Evolutionary conservation across 2,888 invertebrate species (phyloP), one percentile per base, ranked within the genome.

Genomic region (Campoplex capitator): DNA sequence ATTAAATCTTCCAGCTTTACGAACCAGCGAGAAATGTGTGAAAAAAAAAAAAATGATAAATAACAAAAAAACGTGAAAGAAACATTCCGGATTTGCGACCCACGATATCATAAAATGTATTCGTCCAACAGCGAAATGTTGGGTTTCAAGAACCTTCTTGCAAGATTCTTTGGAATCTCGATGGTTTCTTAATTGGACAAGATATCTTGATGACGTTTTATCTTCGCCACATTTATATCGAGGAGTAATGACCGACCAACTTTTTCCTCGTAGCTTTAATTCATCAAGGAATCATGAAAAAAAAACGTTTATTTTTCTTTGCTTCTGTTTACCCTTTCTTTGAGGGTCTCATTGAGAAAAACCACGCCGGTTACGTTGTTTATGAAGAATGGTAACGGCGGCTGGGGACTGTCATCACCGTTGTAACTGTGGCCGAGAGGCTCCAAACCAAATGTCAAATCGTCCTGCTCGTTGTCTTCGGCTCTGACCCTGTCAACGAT

Each of bases 341-440:
- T 94, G 51, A 98, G 95, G 0, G 97, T 97, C 92, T 98, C 97
- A 91, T 98, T 98, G 74, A 98, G 96, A 91, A 96, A 97, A 77
- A 98, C 97, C 7, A 96, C 96, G 48, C 98, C 98, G 0, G 97
- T 97, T 4, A 95, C 95, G 56, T 96, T 96, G 94, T 98, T 96
- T 87, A 98, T 98, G 68, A 95, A 95, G 93, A 98, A 98, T 1
- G 98, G 98, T 35, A 97, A 95, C 6, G 96, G 96, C 51, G 92
- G 91, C 76, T 91, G 92, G 11, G 91, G 91, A 13, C 91, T 91
- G 45, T 91, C 90, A 62, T 93, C 92, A 7, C 92, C 91, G 35
- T 92, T 91, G 82, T 90, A 92, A 76, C 94, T 93, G 67, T 93
- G 91, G 54, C 94, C 94, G n/a, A 95, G 94, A 0, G 96, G 96